These are phyloP conservation scores for Microcebus griseorufus DNA, from an alignment of 2,113 vertebrate species.

Conservation along the genomic window DNA sequence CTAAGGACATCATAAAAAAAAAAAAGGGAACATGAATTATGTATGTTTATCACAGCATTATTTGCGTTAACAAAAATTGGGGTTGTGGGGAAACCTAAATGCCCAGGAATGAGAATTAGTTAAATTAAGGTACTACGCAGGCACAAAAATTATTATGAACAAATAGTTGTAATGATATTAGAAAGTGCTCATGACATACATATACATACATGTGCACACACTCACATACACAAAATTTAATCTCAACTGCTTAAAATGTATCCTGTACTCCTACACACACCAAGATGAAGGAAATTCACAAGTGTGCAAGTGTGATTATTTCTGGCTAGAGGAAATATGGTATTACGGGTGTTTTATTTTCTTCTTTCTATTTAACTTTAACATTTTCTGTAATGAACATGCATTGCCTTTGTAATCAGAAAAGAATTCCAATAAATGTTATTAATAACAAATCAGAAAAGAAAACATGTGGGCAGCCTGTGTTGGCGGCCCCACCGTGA, in stretches of 20 bases:
- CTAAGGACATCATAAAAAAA: conserved; percentile 9
- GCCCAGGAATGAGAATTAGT: not conserved
- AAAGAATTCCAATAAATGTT: not conserved
- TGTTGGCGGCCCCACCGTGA: not conserved
- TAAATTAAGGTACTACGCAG: not conserved
- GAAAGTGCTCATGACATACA: not conserved
- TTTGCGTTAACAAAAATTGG: not conserved
- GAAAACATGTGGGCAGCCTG: not conserved
- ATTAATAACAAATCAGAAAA: conserved; percentile 40
- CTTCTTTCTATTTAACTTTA: not conserved
- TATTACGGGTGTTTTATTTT: not conserved
- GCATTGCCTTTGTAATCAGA: not conserved
- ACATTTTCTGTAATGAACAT: not conserved
- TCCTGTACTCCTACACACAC: not conserved
- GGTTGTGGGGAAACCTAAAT: not conserved
- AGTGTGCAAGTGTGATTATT: not conserved
- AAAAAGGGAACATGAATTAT: not conserved
- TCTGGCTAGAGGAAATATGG: not conserved
- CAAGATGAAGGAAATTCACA: not conserved
- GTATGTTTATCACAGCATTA: not conserved
- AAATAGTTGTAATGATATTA: not conserved
- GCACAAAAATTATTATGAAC: not conserved
- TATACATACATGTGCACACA: not conserved
- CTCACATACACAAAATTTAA: not conserved
- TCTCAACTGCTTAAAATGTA: not conserved